Percentiles rank a stretch among this genome's conserved stretches.
Conservation (phyloP, 2,113 vertebrate species). For the Mystacornis crossleyi region DNA sequence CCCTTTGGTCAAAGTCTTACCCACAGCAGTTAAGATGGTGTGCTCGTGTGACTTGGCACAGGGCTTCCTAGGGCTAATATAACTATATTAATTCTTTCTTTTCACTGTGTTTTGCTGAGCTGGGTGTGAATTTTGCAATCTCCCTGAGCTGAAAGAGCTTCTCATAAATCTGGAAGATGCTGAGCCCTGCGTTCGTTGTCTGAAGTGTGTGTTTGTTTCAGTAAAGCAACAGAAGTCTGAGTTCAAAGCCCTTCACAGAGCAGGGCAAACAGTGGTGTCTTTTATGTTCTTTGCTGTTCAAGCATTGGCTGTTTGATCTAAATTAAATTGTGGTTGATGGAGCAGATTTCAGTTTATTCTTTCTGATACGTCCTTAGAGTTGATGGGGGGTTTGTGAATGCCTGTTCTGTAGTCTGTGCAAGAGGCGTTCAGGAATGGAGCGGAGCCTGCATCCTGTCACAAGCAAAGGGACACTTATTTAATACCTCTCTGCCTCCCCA, state of each 20-base stretch:
- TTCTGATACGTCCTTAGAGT: background rate
- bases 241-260: background rate
- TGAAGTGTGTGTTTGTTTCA: background rate
- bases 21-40: background rate
- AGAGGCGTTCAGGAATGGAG: background rate
- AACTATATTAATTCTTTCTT: background rate
- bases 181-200: background rate
- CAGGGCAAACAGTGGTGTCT: background rate
- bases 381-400: background rate
- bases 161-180: background rate
- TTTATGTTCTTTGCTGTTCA: background rate
- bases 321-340: background rate
- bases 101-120: background rate
- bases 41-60: background rate
- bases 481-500: background rate
- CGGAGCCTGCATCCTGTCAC: background rate
- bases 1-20: background rate
- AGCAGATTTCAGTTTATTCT: background rate
- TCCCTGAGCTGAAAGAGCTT: background rate
- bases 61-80: background rate
- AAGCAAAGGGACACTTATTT: background rate
- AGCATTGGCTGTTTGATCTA: background rate
- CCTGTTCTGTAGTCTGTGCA: background rate
- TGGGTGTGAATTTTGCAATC: background rate
- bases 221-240: background rate